phyloP scores from a whole-genome alignment of 1,140 invertebrate genomes.

The Diuraphis noxia region DNA sequence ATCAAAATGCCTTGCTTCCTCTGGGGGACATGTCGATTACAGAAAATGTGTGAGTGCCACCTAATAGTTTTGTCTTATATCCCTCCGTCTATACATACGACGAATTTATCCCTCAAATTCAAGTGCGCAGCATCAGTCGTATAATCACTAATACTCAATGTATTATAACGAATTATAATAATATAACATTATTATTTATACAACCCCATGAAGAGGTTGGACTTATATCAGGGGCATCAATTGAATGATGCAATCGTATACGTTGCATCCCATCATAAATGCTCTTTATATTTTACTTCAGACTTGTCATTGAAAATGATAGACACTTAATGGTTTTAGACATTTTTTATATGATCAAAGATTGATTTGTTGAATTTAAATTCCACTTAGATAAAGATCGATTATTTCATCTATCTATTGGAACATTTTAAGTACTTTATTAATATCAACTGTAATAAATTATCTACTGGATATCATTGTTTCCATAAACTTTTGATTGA shows the following conservation, averaged over 20 bases:
- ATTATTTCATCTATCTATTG: too few relatives aligned
- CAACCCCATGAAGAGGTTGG: not conserved
- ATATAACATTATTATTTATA: not conserved
- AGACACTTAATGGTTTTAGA: not conserved
- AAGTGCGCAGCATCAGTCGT: not conserved
- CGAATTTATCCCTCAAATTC: not conserved
- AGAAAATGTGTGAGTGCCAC: not conserved
- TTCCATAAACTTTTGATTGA: not conserved
- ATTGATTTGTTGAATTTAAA: not conserved
- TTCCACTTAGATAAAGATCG: too few relatives aligned
- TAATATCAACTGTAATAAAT: not conserved
- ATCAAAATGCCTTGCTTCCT: not conserved
- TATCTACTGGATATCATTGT: not conserved
- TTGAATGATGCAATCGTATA: not conserved
- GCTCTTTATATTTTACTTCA: not conserved
- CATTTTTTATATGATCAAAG: not conserved
- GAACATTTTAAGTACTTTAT: not conserved
- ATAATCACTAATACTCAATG: not conserved
- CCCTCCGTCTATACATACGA: not conserved
- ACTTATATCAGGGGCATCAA: not conserved
- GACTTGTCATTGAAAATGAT: not conserved
- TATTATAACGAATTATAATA: not conserved
- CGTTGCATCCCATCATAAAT: not conserved
- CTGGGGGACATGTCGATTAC: not conserved
- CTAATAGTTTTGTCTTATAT: not conserved